Percentiles rank a stretch among this genome's conserved stretches.
Conservation (phyloP, 1,140 invertebrate species). For the Drosophila albomicans region DNA sequence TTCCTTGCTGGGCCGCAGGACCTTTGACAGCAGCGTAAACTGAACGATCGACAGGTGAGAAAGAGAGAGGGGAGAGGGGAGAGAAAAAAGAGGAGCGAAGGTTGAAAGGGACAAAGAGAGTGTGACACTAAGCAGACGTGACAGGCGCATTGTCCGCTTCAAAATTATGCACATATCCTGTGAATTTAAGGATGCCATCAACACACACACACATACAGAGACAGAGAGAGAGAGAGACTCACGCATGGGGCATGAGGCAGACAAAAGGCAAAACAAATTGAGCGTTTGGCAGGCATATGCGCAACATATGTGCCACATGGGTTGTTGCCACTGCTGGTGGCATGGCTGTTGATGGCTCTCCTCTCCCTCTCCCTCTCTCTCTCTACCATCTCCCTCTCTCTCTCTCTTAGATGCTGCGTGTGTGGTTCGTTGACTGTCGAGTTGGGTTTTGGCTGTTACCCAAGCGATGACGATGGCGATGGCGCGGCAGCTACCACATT, state of each 20-base stretch:
- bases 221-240: not conserved
- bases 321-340: not conserved
- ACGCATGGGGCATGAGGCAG: conserved; percentile 10
- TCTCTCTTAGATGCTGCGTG: not conserved
- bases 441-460: conserved; percentile 15
- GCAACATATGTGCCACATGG: conserved; percentile 50
- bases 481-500: conserved; percentile 46
- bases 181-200: conserved; percentile 75
- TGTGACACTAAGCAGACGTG: conserved; percentile 33
- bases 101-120: not conserved
- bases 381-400: not conserved
- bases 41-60: no score
- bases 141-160: conserved; percentile 58
- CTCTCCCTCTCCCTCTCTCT: not conserved
- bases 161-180: conserved; percentile 81
- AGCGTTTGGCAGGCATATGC: conserved; percentile 55
- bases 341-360: not conserved
- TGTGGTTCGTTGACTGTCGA: conserved; percentile 3
- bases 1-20: no score
- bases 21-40: no score
- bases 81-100: not conserved
- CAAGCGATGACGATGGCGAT: not conserved
- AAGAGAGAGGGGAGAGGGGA: no score
- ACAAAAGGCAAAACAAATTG: conserved; percentile 81
- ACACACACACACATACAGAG: conserved; percentile 16